Conservation (phyloP, 1,140 invertebrate species). For the Andrena cerasifolii region DNA sequence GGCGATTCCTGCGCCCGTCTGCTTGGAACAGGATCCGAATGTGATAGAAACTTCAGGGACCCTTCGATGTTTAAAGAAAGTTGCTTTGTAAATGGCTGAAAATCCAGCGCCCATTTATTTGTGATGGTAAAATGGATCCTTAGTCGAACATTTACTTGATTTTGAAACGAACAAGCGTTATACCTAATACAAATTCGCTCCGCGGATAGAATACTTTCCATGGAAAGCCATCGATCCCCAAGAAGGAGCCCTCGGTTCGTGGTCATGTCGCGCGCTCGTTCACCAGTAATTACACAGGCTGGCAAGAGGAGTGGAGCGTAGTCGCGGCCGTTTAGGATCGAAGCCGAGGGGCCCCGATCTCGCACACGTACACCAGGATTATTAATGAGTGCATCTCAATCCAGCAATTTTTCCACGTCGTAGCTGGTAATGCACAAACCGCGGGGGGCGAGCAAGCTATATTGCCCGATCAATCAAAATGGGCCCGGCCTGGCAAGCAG, state of each 20-base stretch:
- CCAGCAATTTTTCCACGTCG: constrained; percentile 80
- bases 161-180: too few species aligned
- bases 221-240: constrained; percentile 1
- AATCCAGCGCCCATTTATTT: too few species aligned
- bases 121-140: too few species aligned
- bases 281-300: constrained; percentile 48
- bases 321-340: constrained; percentile 56
- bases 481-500: constrained; percentile 73
- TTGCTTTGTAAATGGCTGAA: too few species aligned
- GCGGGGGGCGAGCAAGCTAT: constrained; percentile 79
- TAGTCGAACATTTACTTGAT: too few species aligned
- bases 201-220: too few species aligned
- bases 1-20: constrained; percentile 8
- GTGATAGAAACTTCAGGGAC: neutral
- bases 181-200: too few species aligned
- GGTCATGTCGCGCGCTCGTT: constrained; percentile 38
- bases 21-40: constrained; percentile 11
- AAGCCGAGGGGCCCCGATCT: constrained; percentile 35
- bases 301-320: constrained; percentile 4
- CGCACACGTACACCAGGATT: constrained; percentile 65
- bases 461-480: constrained; percentile 82
- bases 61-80: constrained; percentile 13
- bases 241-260: neutral
- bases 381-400: constrained; percentile 83
- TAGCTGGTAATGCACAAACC: constrained; percentile 78